Percentiles rank a stretch among this genome's conserved stretches.
phyloP scores from a whole-genome alignment of 2,113 vertebrate genomes.

The Zeus faber region DNA sequence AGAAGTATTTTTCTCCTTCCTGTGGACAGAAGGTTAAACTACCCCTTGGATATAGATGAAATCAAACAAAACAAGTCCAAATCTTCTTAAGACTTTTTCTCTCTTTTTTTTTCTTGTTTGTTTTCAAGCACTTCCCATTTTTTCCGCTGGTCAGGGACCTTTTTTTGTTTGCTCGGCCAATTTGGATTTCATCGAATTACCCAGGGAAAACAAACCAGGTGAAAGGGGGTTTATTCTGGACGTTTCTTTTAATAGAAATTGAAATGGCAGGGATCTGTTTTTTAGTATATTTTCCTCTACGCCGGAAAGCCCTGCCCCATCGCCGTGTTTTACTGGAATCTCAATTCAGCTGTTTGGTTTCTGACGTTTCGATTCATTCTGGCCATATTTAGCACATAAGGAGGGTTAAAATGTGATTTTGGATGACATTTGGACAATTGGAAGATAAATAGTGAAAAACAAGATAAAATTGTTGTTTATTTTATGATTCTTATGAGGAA shows the following conservation, averaged over 20 bases:
- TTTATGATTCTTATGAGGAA: too few relatives aligned
- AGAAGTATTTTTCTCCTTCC: too few relatives aligned
- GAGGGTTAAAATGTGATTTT: too few relatives aligned
- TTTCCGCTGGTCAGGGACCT: slow-evolving; percentile 9
- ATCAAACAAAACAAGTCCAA: slow-evolving; percentile 3
- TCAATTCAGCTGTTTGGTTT: slow-evolving; percentile 27
- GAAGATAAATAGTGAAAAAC: too few relatives aligned
- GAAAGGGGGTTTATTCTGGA: slow-evolving; percentile 35
- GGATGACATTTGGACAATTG: not conserved
- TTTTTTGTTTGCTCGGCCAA: slow-evolving; percentile 28
- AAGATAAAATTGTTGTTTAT: not conserved
- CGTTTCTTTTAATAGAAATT: slow-evolving; percentile 33
- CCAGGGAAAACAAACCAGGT: slow-evolving; percentile 37
- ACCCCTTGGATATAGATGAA: too few relatives aligned
- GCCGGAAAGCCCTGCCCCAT: slow-evolving; percentile 36
- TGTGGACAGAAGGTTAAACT: too few relatives aligned
- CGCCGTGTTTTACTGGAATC: slow-evolving; percentile 42
- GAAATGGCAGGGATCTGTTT: not conserved
- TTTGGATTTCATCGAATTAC: slow-evolving; percentile 34
- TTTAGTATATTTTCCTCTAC: slow-evolving; percentile 19
- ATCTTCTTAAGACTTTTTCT: too few relatives aligned
- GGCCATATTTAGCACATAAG: slow-evolving; percentile 16
- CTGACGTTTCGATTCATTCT: slow-evolving; percentile 18
- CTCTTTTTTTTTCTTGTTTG: too few relatives aligned
- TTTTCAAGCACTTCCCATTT: slow-evolving; percentile 12